Evolutionary conservation across 2,113 vertebrate species (phyloP).

Genomic region (Ameiurus melas): DNA sequence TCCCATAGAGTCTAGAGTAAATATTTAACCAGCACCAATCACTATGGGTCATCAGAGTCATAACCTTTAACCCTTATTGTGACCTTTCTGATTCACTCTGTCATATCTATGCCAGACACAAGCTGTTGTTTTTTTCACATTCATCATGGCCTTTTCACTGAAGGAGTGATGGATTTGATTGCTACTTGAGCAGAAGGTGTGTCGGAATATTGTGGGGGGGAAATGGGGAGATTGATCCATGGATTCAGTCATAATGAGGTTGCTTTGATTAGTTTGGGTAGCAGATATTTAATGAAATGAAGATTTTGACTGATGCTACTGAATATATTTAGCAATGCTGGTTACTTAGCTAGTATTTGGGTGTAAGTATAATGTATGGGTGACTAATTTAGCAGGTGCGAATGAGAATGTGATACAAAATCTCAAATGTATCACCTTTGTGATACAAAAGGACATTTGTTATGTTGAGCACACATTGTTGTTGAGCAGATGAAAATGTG

Average conservation of each 20-base stretch:
- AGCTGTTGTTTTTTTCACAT: constrained; percentile 46
- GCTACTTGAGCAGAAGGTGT: constrained; percentile 57
- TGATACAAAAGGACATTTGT: neutral
- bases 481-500: neutral
- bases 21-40: constrained; percentile 47
- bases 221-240: constrained; percentile 29
- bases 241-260: constrained; percentile 63
- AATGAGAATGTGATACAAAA: neutral
- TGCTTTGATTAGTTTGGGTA: constrained; percentile 72
- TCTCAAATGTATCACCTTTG: neutral
- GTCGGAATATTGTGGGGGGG: neutral
- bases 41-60: constrained; percentile 30
- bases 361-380: neutral
- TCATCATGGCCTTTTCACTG: constrained; percentile 43
- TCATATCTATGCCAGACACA: constrained; percentile 37
- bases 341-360: constrained; percentile 62
- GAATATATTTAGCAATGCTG: constrained; percentile 61
- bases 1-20: constrained; percentile 36
- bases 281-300: constrained; percentile 72
- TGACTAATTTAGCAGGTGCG: neutral
- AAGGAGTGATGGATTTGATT: constrained; percentile 60
- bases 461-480: neutral
- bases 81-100: constrained; percentile 42
- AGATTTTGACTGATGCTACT: constrained; percentile 72
- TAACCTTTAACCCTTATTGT: constrained; percentile 46